Percentiles rank a stretch among this genome's conserved stretches.
Conservation (phyloP, 2,113 vertebrate genomes). For the Triplophysa rosa region DNA sequence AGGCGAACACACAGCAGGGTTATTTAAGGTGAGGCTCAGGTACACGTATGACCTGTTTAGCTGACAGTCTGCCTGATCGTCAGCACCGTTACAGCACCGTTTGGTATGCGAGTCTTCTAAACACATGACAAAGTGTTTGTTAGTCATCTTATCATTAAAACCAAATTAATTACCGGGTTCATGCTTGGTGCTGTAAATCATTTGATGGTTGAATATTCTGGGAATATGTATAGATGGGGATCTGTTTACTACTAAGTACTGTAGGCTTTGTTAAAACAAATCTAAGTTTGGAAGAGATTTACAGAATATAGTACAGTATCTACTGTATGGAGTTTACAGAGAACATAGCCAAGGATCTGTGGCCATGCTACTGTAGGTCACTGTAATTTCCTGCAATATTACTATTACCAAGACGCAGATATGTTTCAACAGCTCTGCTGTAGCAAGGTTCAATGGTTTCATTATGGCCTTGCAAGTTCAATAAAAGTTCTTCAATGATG, state of each 20-base stretch:
- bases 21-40: conserved; percentile 39
- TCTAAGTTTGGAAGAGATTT: too few species aligned
- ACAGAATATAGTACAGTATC: too few species aligned
- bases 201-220: neutral
- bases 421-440: conserved; percentile 41
- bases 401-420: conserved; percentile 60
- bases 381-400: conserved; percentile 58
- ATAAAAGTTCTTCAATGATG: conserved; percentile 40
- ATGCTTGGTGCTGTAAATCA: neutral
- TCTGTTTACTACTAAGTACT: neutral
- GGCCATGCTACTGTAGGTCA: conserved; percentile 36
- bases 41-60: neutral
- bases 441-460: conserved; percentile 52
- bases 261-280: conserved; percentile 28
- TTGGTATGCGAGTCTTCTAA: neutral
- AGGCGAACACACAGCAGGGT: conserved; percentile 43
- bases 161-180: neutral
- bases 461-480: conserved; percentile 46
- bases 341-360: conserved; percentile 42
- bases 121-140: neutral
- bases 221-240: neutral
- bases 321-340: too few species aligned
- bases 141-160: conserved; percentile 2
- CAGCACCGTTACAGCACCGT: neutral
- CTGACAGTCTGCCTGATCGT: neutral